phyloP scores from a whole-genome alignment of 2,888 invertebrate species.

The Aplocera efformata region DNA sequence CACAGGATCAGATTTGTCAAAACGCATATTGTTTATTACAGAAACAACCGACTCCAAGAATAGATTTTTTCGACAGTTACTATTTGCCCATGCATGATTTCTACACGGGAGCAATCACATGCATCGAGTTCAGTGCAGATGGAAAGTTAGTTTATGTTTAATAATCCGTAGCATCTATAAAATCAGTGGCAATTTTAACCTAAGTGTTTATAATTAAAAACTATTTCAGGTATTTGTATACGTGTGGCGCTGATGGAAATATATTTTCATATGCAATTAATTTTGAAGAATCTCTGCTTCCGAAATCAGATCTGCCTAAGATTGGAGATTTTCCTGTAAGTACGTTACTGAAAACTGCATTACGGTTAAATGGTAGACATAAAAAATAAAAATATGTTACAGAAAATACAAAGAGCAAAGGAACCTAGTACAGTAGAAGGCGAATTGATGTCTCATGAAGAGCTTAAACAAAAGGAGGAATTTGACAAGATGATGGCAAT shows the following conservation, averaged over 20 bases:
- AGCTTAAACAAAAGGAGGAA: slow-evolving; percentile 85
- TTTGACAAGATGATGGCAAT: slow-evolving; percentile 81
- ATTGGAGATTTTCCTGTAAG: slow-evolving; percentile 43
- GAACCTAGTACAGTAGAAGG: slow-evolving; percentile 66
- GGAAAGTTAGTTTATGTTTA: slow-evolving; percentile 54
- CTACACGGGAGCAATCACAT: slow-evolving; percentile 83
- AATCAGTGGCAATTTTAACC: too few relatives aligned
- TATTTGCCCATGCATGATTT: slow-evolving; percentile 88
- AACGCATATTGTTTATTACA: too few relatives aligned
- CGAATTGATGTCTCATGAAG: slow-evolving; percentile 80
- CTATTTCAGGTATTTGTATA: slow-evolving; percentile 65
- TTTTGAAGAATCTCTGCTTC: slow-evolving; percentile 55
- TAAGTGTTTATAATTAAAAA: not conserved
- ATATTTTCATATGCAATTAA: slow-evolving; percentile 85
- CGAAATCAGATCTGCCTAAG: slow-evolving; percentile 24
- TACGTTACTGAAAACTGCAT: slow-evolving; percentile 3
- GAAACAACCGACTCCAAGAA: slow-evolving; percentile 63
- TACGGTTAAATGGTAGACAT: not conserved
- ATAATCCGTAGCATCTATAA: too few relatives aligned
- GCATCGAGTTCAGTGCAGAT: slow-evolving; percentile 83
- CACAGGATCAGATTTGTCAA: too few relatives aligned
- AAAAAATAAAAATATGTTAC: not conserved
- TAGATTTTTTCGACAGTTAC: slow-evolving; percentile 82
- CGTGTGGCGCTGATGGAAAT: slow-evolving; percentile 88
- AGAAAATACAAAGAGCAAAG: slow-evolving; percentile 44